phyloP scores from a whole-genome alignment of 2,113 vertebrate genomes.

The Myiopsitta monachus region DNA sequence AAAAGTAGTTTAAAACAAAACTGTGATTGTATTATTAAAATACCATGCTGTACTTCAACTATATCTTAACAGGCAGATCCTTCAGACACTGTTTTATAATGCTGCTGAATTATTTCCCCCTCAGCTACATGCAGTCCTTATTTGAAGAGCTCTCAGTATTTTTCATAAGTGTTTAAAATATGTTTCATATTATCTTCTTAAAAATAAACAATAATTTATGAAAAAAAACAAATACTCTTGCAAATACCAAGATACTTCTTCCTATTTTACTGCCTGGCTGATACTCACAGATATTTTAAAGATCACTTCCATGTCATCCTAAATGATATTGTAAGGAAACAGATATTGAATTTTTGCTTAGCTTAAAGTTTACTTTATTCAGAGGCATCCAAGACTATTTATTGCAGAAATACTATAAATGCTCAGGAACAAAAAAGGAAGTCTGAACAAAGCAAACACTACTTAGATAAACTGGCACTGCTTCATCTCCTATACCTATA shows the following conservation, averaged over 20 bases:
- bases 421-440: neutral
- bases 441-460: neutral
- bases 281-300: neutral
- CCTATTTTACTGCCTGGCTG: neutral
- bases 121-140: neutral
- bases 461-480: neutral
- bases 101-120: neutral
- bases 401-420: neutral
- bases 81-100: neutral
- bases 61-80: neutral
- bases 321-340: neutral
- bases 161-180: neutral
- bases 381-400: neutral
- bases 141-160: neutral
- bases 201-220: neutral
- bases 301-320: neutral
- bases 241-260: neutral
- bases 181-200: neutral
- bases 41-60: neutral
- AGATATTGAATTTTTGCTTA: neutral
- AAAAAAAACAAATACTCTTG: neutral
- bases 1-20: neutral
- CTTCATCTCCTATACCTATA: neutral
- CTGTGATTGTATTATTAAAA: neutral
- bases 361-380: neutral